A percentile compares a stretch with the other conserved stretches of the same genome.
Evolutionary conservation across 2,113 vertebrate genomes (phyloP).

Genomic region (Misgurnus anguillicaudatus): DNA sequence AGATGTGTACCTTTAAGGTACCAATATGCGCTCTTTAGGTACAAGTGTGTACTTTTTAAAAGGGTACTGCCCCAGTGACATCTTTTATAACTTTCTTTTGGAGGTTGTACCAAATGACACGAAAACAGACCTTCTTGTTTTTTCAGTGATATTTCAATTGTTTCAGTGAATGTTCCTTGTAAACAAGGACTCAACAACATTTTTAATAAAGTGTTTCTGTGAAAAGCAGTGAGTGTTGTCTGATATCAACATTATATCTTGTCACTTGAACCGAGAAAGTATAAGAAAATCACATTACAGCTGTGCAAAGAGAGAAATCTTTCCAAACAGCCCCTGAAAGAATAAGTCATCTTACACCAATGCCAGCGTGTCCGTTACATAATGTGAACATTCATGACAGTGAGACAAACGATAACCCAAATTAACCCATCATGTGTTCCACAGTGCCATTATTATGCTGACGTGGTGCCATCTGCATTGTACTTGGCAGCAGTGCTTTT

Average conservation of each 20-base stretch:
- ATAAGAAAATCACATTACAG: slow-evolving; percentile 78
- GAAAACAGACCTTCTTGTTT: not conserved
- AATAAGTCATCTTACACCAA: slow-evolving; percentile 72
- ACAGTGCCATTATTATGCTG: not conserved
- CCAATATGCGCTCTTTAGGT: too few relatives aligned
- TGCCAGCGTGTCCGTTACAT: not conserved
- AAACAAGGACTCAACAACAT: not conserved
- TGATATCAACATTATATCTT: not conserved
- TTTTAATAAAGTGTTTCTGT: not conserved
- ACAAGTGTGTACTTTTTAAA: too few relatives aligned
- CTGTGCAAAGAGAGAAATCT: slow-evolving; percentile 83
- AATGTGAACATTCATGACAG: not conserved
- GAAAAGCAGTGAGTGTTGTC: not conserved
- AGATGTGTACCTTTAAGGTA: too few relatives aligned
- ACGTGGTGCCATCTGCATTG: slow-evolving; percentile 1
- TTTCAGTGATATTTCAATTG: not conserved
- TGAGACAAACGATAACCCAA: not conserved
- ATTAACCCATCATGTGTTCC: not conserved
- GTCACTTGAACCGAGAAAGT: slow-evolving; percentile 82
- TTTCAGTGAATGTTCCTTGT: not conserved
- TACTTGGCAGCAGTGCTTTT: not conserved
- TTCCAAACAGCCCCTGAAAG: slow-evolving; percentile 86
- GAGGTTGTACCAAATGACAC: too few relatives aligned
- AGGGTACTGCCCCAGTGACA: too few relatives aligned
- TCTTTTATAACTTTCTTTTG: too few relatives aligned